A percentile compares a stretch with the other conserved stretches of the same genome.
Conservation (phyloP, 2,113 vertebrate species). For the Peucedramus taeniatus region DNA sequence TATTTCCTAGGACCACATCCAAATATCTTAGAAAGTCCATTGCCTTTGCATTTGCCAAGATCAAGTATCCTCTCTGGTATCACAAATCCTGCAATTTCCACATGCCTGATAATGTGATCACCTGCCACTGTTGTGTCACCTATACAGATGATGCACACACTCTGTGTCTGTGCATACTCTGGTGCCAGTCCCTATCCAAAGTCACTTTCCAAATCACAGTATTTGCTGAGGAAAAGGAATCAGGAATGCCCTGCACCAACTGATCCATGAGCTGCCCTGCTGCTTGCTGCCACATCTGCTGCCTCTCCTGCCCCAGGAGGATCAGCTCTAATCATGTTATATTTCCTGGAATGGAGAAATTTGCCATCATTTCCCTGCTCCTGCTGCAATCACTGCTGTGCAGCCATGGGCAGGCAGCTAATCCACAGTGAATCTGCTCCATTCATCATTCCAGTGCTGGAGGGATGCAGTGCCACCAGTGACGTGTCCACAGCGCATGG, state of each 20-base stretch:
- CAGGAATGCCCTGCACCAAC: not conserved
- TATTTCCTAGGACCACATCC: not conserved
- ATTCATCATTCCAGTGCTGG: not conserved
- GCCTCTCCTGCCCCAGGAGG: not conserved
- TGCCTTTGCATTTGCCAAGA: not conserved
- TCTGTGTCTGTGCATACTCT: not conserved
- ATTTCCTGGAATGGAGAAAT: not conserved
- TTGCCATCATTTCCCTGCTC: not conserved
- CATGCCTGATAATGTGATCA: not conserved
- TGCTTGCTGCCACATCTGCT: not conserved
- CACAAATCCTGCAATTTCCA: not conserved
- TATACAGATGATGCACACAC: not conserved
- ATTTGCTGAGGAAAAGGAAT: not conserved
- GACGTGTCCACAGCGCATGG: rapidly evolving
- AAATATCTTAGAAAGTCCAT: not conserved
- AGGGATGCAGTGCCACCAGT: not conserved
- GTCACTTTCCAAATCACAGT: not conserved
- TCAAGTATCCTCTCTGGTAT: not conserved
- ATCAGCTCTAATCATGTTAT: not conserved
- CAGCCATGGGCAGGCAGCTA: not conserved
- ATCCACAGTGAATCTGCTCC: not conserved
- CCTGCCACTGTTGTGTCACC: not conserved
- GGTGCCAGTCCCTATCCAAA: not conserved
- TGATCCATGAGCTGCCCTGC: not conserved
- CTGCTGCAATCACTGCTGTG: not conserved